Percentiles rank a stretch among this genome's conserved stretches.
phyloP scores from a whole-genome alignment of 2,888 invertebrate genomes.

The Mythimna vitellina region DNA sequence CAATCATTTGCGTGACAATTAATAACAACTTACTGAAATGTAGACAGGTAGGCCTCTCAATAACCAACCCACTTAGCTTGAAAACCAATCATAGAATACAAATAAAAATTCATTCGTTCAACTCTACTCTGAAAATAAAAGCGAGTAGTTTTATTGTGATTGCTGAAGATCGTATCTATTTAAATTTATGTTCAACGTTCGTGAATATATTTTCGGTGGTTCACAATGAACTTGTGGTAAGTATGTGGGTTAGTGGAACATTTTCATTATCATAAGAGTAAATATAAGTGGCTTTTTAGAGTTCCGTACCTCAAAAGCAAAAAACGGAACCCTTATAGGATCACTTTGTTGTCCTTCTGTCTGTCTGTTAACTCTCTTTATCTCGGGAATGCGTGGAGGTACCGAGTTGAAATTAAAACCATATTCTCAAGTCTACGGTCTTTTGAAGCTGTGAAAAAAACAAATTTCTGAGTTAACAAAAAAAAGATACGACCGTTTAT shows the following conservation, averaged over 20 bases:
- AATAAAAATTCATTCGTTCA: conserved; percentile 25
- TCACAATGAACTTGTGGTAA: conserved; percentile 36
- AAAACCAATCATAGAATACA: conserved; percentile 29
- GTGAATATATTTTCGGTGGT: conserved; percentile 48
- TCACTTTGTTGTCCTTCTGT: too few relatives aligned
- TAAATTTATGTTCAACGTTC: conserved; percentile 47
- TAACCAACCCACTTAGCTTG: conserved; percentile 37
- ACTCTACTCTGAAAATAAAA: conserved; percentile 42
- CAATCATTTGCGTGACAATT: conserved; percentile 61
- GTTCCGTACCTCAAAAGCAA: too few relatives aligned
- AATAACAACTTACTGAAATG: conserved; percentile 47
- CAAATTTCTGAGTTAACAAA: too few relatives aligned
- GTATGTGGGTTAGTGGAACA: conserved; percentile 45
- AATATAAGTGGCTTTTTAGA: neutral
- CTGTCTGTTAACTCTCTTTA: too few relatives aligned
- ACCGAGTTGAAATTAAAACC: too few relatives aligned
- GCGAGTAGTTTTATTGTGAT: conserved; percentile 39
- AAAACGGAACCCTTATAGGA: too few relatives aligned
- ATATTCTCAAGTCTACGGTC: too few relatives aligned
- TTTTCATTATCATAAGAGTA: neutral
- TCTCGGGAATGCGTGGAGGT: too few relatives aligned
- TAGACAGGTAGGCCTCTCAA: conserved; percentile 59
- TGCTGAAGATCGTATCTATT: conserved; percentile 56
- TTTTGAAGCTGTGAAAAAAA: too few relatives aligned
- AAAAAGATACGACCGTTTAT: too few relatives aligned